Conservation (phyloP, 2,797 vertebrate genomes). For the Todus mexicanus region DNA sequence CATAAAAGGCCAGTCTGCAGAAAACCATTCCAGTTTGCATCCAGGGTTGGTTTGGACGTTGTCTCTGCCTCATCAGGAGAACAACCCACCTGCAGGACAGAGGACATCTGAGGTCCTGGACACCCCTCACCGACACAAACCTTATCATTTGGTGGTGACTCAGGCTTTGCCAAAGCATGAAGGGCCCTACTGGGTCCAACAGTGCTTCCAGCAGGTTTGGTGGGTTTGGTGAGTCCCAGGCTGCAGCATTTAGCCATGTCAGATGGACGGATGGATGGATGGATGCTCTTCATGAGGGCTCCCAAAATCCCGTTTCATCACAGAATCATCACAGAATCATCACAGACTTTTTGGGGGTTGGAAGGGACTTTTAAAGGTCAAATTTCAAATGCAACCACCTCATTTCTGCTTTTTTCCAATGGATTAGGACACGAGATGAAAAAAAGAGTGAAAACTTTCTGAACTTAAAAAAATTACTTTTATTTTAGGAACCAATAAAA, state of each 20-base stretch:
- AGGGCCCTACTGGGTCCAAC: accelerated
- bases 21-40: accelerated
- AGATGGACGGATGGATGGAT: not conserved
- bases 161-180: not conserved
- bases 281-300: not conserved
- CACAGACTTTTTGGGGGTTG: not conserved
- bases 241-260: accelerated
- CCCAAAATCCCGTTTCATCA: not conserved
- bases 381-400: not conserved
- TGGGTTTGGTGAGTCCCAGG: accelerated
- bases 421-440: not conserved
- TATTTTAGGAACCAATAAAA: constrained; percentile 99
- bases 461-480: constrained; percentile 99
- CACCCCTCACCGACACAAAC: not conserved
- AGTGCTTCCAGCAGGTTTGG: accelerated
- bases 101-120: too few species aligned
- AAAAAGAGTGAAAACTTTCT: constrained; percentile 55
- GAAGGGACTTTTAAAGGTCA: not conserved
- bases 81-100: not conserved
- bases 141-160: accelerated
- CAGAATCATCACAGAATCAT: not conserved
- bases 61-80: not conserved
- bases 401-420: not conserved
- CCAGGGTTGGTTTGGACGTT: accelerated
- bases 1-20: too few species aligned